Evolutionary conservation across 1,140 invertebrate genomes (phyloP).

Genomic region (Samia ricini): DNA sequence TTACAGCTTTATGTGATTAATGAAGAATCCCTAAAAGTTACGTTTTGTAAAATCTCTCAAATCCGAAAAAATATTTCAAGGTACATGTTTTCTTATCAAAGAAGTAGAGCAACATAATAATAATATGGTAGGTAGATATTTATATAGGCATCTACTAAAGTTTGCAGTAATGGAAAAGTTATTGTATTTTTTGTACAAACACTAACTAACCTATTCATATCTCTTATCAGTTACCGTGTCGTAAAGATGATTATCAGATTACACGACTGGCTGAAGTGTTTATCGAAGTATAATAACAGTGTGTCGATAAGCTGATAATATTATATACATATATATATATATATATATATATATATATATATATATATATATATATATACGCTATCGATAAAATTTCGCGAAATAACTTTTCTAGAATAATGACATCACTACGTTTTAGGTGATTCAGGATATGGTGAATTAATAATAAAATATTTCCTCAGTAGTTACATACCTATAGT

Average conservation of each 20-base stretch:
- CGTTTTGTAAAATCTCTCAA: no score
- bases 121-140: no score
- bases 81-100: no score
- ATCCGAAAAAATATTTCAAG: no score
- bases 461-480: neutral
- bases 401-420: conserved; percentile 11
- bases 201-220: neutral
- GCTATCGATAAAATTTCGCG: conserved; percentile 17
- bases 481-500: neutral
- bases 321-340: no score
- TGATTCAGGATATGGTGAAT: conserved; percentile 4
- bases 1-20: no score
- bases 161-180: neutral
- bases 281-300: conserved; percentile 27
- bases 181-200: neutral
- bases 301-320: conserved; percentile 27
- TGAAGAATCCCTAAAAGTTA: no score
- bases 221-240: conserved; percentile 15
- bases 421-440: conserved; percentile 3
- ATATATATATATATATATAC: no score
- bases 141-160: neutral
- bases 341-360: no score
- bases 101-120: no score
- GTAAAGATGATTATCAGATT: conserved; percentile 30
- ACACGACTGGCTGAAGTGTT: conserved; percentile 22